Percentiles rank a stretch among this genome's conserved stretches.
Conservation (phyloP, 2,888 invertebrate genomes). For the Nezara viridula region DNA sequence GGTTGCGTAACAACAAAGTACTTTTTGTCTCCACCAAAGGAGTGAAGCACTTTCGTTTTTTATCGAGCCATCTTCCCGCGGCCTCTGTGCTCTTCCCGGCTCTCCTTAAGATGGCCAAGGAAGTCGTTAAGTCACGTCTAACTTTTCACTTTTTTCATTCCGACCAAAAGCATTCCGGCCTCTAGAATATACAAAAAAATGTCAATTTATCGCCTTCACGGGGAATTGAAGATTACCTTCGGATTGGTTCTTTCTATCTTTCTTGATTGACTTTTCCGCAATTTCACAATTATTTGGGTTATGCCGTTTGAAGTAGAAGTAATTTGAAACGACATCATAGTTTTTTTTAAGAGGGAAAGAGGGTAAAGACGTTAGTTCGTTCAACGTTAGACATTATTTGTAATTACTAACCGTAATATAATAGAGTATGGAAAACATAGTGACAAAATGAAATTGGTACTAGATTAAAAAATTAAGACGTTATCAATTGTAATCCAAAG, state of each 20-base stretch:
- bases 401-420: too few relatives aligned
- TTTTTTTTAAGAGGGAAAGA: too few relatives aligned
- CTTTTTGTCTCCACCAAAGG: background rate
- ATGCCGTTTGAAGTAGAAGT: too few relatives aligned
- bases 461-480: too few relatives aligned
- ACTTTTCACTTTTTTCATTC: conserved; percentile 29
- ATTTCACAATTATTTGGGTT: background rate
- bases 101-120: conserved; percentile 15
- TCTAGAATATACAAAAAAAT: background rate
- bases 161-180: background rate
- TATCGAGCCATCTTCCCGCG: conserved; percentile 46
- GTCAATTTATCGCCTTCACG: background rate
- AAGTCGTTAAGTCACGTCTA: conserved; percentile 41
- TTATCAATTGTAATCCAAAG: too few relatives aligned
- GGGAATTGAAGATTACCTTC: background rate
- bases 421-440: too few relatives aligned
- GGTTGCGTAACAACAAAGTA: background rate
- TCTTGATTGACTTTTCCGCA: background rate
- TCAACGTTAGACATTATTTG: too few relatives aligned
- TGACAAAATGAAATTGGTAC: too few relatives aligned
- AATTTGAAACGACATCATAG: too few relatives aligned
- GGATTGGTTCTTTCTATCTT: background rate
- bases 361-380: too few relatives aligned
- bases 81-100: conserved; percentile 25
- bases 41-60: conserved; percentile 12